Evolutionary conservation across 2,113 vertebrate species (phyloP).

Genomic region (Fregata magnificens): DNA sequence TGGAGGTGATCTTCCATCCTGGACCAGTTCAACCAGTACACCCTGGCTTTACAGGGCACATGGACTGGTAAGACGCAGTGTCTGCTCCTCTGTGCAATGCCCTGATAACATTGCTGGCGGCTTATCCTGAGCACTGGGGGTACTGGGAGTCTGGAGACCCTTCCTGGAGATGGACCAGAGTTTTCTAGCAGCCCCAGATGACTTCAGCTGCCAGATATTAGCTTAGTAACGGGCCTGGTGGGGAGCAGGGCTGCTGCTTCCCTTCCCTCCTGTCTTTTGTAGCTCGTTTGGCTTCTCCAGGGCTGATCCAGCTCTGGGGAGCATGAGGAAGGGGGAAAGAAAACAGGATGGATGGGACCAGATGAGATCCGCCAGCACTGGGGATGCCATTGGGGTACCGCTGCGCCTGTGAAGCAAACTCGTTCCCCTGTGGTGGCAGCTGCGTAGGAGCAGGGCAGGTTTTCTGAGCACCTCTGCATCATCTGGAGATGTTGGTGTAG

Average conservation of each 20-base stretch:
- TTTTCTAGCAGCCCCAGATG: neutral
- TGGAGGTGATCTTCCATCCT: neutral
- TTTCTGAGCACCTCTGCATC: neutral
- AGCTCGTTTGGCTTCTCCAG: neutral
- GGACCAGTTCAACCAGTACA: neutral
- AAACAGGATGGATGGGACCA: neutral
- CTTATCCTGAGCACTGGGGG: neutral
- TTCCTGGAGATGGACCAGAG: neutral
- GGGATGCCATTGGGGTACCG: accelerated
- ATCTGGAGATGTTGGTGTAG: neutral
- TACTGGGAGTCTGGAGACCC: neutral
- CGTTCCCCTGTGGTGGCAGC: neutral
- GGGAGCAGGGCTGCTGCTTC: neutral
- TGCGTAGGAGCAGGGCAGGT: accelerated
- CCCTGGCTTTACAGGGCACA: accelerated
- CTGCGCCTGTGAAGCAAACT: accelerated
- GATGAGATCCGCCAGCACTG: neutral
- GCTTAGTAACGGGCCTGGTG: neutral
- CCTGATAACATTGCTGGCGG: neutral
- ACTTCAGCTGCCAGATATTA: neutral
- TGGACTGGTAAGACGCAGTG: accelerated
- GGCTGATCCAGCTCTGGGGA: neutral
- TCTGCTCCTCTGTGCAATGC: neutral
- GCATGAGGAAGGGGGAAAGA: neutral
- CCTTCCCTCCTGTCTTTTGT: neutral